These are phyloP conservation scores for Pseudorhombus dupliciocellatus DNA, from an alignment of 2,113 vertebrate genomes.

Conservation along the genomic window DNA sequence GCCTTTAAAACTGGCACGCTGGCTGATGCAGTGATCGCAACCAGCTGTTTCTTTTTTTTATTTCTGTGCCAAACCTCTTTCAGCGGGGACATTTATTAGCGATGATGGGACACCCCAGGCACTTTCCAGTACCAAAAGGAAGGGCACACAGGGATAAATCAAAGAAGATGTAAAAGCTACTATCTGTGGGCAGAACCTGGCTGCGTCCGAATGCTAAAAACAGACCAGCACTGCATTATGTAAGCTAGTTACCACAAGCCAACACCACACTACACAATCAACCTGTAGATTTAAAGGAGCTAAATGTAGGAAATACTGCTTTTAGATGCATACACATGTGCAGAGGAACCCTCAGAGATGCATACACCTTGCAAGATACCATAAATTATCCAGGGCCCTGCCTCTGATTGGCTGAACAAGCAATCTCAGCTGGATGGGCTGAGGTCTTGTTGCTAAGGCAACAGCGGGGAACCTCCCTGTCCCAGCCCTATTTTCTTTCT, in stretches of 20 bases:
- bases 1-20: slow-evolving; percentile 27
- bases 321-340: slow-evolving; percentile 10
- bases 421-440: slow-evolving; percentile 68
- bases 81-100: slow-evolving; percentile 64
- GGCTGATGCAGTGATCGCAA: slow-evolving; percentile 32
- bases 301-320: neutral
- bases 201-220: slow-evolving; percentile 24
- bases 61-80: slow-evolving; percentile 47
- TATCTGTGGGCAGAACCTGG: slow-evolving; percentile 29
- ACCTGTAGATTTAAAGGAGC: slow-evolving; percentile 17
- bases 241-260: neutral
- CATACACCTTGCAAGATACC: slow-evolving; percentile 64
- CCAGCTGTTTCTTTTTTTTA: slow-evolving; percentile 51
- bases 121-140: slow-evolving; percentile 66
- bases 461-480: slow-evolving; percentile 69
- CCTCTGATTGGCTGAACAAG: slow-evolving; percentile 74
- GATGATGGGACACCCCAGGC: slow-evolving; percentile 62
- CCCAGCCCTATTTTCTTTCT: slow-evolving; percentile 56
- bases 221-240: neutral
- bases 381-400: slow-evolving; percentile 75
- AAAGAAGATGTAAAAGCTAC: slow-evolving; percentile 52
- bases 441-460: slow-evolving; percentile 84
- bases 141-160: slow-evolving; percentile 65
- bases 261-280: slow-evolving; percentile 1
- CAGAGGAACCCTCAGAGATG: slow-evolving; percentile 22